These are phyloP conservation scores for Brachirus orientalis DNA, from an alignment of 2,113 vertebrate species.

Conservation along the genomic window DNA sequence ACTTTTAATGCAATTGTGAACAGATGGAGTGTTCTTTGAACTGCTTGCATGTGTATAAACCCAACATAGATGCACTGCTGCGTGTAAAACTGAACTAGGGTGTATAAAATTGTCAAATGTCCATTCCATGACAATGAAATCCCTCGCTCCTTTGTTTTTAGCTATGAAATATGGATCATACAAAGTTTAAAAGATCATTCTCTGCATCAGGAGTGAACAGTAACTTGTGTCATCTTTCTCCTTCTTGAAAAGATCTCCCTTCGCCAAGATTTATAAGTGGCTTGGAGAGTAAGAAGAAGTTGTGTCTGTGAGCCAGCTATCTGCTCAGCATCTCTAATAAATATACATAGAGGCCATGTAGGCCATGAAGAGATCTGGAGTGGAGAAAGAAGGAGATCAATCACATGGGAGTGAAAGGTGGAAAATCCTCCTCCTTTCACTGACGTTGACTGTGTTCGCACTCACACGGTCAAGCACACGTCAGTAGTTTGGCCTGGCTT, in stretches of 20 bases:
- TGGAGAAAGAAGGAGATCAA: slow-evolving; percentile 20
- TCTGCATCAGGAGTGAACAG: slow-evolving; percentile 5
- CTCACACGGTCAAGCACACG: background rate
- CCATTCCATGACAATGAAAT: background rate
- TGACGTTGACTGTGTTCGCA: slow-evolving; percentile 1
- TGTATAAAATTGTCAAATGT: background rate
- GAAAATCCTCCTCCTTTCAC: slow-evolving; percentile 43
- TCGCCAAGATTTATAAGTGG: slow-evolving; percentile 41
- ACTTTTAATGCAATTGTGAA: background rate
- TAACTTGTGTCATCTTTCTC: slow-evolving; percentile 20
- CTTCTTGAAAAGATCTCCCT: slow-evolving; percentile 21
- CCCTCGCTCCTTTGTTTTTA: background rate
- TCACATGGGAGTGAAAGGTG: slow-evolving; percentile 13
- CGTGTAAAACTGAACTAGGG: background rate
- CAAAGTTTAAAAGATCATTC: slow-evolving; percentile 14
- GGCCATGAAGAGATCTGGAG: slow-evolving; percentile 28
- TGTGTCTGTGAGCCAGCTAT: slow-evolving; percentile 14
- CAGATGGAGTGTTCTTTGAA: background rate
- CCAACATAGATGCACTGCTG: no score
- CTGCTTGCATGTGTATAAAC: no score
- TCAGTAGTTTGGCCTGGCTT: background rate
- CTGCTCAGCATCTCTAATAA: slow-evolving; percentile 2
- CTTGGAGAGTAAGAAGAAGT: slow-evolving; percentile 30
- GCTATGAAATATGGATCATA: slow-evolving; percentile 1
- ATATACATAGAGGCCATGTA: slow-evolving; percentile 46